Conservation (phyloP, 2,113 vertebrate genomes). For the Poicephalus meyeri region DNA sequence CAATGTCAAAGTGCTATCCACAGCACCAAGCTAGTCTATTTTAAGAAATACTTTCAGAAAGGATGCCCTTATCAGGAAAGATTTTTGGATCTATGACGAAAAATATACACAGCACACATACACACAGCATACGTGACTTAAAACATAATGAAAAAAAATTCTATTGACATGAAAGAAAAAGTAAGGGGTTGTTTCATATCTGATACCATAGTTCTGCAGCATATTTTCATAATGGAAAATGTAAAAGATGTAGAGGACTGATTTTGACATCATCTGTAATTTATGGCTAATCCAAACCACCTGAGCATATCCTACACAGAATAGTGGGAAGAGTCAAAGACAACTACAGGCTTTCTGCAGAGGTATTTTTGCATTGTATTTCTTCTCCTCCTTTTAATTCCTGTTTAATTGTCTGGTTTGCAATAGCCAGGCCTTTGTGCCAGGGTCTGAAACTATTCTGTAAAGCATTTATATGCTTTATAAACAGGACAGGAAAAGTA, state of each 20-base stretch:
- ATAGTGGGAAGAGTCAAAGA: background rate
- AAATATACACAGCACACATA: background rate
- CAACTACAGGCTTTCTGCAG: background rate
- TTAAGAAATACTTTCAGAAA: slow-evolving; percentile 29
- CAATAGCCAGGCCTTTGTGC: background rate
- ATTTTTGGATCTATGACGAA: background rate
- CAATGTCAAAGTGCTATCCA: slow-evolving; percentile 4
- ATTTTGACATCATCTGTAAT: background rate
- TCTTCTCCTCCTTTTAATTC: background rate
- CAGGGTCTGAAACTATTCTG: background rate
- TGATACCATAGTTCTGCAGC: background rate
- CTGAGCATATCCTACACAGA: background rate
- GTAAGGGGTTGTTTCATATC: background rate
- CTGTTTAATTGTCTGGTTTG: background rate
- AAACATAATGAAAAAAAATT: background rate
- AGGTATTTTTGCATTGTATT: background rate
- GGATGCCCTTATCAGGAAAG: background rate
- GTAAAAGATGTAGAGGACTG: background rate
- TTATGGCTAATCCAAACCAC: background rate
- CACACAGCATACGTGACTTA: background rate
- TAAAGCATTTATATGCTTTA: background rate
- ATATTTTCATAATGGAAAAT: background rate
- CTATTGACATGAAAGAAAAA: background rate
- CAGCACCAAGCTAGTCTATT: slow-evolving; percentile 15
- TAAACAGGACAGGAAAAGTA: background rate